A percentile compares a stretch with the other conserved stretches of the same genome.
phyloP scores from a whole-genome alignment of 92 coral and sea anemone species.

The Parazoanthus swiftii region DNA sequence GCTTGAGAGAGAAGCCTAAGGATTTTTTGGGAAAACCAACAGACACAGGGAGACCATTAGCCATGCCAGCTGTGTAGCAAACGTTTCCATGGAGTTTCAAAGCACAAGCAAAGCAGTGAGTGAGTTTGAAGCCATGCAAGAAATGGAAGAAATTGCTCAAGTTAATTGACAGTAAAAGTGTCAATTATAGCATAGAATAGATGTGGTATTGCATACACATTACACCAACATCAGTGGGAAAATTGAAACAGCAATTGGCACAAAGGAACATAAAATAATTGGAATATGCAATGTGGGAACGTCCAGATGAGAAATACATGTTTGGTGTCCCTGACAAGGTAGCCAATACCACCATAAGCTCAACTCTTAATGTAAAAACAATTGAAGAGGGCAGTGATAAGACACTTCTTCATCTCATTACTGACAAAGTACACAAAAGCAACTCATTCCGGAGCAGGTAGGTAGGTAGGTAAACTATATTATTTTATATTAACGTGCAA shows the following conservation, averaged over 20 bases:
- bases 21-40: too few species aligned
- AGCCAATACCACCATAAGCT: conserved; percentile 11
- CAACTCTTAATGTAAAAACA: neutral
- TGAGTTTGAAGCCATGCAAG: too few species aligned
- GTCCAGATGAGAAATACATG: conserved; percentile 44
- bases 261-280: conserved; percentile 12
- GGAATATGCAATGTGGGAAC: conserved; percentile 51
- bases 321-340: conserved; percentile 21
- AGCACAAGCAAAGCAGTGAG: too few species aligned
- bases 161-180: conserved; percentile 1
- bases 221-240: conserved; percentile 25
- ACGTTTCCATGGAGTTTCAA: too few species aligned
- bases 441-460: too few species aligned
- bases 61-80: too few species aligned
- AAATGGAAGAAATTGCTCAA: neutral
- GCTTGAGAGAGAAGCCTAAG: too few species aligned
- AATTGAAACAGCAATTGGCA: conserved; percentile 41
- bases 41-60: too few species aligned
- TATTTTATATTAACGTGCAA: too few species aligned
- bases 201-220: conserved; percentile 2
- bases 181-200: neutral
- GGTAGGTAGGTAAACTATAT: too few species aligned
- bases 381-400: conserved; percentile 37
- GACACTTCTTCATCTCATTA: conserved; percentile 29
- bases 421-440: conserved; percentile 34